A percentile compares a stretch with the other conserved stretches of the same genome.
Conservation (phyloP, 2,113 vertebrate genomes). For the Oreochromis aureus region DNA sequence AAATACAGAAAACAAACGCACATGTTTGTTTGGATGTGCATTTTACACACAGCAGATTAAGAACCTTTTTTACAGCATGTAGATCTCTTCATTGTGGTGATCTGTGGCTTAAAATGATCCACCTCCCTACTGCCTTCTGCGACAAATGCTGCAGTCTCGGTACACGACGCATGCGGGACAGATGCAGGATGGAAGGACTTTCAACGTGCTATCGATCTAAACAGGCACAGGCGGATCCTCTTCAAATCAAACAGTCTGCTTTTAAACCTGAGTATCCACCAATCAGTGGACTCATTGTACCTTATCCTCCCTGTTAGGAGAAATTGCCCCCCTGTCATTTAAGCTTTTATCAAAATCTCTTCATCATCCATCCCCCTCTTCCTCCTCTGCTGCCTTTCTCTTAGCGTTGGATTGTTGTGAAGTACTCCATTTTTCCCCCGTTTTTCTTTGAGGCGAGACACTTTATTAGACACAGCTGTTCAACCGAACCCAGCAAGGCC, state of each 20-base stretch:
- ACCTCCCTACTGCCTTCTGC: neutral
- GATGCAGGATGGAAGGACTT: neutral
- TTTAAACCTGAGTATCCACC: slow-evolving; percentile 59
- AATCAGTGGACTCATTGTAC: slow-evolving; percentile 64
- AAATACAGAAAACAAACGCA: neutral
- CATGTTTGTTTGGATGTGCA: neutral
- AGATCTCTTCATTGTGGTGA: fast-evolving
- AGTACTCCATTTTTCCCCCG: neutral
- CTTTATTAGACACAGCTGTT: slow-evolving; percentile 69
- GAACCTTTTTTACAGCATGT: neutral
- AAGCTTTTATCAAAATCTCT: slow-evolving; percentile 66
- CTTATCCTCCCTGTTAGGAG: slow-evolving; percentile 50
- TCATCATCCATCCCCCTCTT: slow-evolving; percentile 43
- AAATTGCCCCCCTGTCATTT: slow-evolving; percentile 62
- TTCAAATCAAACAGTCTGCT: slow-evolving; percentile 47
- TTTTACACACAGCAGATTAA: neutral
- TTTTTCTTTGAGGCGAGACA: slow-evolving; percentile 23
- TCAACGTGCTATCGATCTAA: slow-evolving; percentile 27
- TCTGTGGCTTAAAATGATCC: neutral
- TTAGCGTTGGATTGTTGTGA: slow-evolving; percentile 36
- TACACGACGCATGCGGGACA: neutral
- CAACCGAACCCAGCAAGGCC: slow-evolving; percentile 41
- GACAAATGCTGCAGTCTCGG: neutral
- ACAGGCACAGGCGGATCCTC: slow-evolving; percentile 31
- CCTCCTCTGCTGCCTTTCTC: slow-evolving; percentile 34